Percentiles rank a stretch among this genome's conserved stretches.
phyloP scores from a whole-genome alignment of 2,113 vertebrate genomes.

The Kryptolebias marmoratus region DNA sequence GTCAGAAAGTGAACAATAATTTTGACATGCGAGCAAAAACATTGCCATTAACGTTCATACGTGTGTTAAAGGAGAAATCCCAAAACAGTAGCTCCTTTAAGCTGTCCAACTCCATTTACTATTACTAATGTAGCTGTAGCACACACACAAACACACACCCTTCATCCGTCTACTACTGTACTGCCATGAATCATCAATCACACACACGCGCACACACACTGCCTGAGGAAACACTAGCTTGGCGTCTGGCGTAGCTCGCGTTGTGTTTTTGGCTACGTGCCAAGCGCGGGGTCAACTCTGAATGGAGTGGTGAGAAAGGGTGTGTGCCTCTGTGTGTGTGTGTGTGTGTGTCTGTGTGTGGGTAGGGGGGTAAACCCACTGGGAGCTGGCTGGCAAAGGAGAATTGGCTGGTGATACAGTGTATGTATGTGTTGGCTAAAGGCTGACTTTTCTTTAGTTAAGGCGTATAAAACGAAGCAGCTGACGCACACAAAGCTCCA shows the following conservation, averaged over 20 bases:
- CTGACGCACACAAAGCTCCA: conserved; percentile 25
- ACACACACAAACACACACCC: conserved; percentile 37
- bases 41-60: conserved; percentile 3
- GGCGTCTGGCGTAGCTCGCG: conserved; percentile 70
- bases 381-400: conserved; percentile 88
- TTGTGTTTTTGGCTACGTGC: conserved; percentile 74
- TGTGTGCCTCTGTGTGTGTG: conserved; percentile 14
- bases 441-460: conserved; percentile 66
- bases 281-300: conserved; percentile 73
- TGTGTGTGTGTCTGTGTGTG: conserved; percentile 30
- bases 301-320: conserved; percentile 57
- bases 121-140: conserved; percentile 35
- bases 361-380: conserved; percentile 82
- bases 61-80: conserved; percentile 18
- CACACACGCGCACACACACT: conserved; percentile 42
- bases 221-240: conserved; percentile 73
- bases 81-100: conserved; percentile 32
- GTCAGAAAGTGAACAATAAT: too few relatives aligned
- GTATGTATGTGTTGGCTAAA: conserved; percentile 62
- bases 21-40: not conserved
- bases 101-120: conserved; percentile 50
- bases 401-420: conserved; percentile 64
- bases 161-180: conserved; percentile 68
- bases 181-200: conserved; percentile 77
- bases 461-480: conserved; percentile 56